Percentiles rank a stretch among this genome's conserved stretches.
Conservation (phyloP, 2,797 vertebrate genomes). For the Alosa sapidissima region DNA sequence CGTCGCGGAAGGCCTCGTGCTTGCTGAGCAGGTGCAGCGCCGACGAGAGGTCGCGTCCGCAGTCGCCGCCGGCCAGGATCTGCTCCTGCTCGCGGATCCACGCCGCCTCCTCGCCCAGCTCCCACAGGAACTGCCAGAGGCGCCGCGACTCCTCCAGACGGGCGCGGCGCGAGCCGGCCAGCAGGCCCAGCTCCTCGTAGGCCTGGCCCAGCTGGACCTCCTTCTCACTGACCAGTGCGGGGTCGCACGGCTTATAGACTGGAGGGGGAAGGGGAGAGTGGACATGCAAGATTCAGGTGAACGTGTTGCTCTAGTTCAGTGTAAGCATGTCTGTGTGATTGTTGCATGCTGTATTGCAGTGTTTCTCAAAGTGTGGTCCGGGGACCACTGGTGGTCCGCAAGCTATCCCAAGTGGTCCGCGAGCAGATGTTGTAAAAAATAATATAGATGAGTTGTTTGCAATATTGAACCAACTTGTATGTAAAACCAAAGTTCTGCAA, state of each 20-base stretch:
- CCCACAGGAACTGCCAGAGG: constrained; percentile 94
- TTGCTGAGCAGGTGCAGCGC: constrained; percentile 88
- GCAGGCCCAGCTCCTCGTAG: constrained; percentile 82
- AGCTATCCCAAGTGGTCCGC: too few relatives aligned
- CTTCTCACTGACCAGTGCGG: constrained; percentile 82
- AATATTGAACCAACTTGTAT: too few relatives aligned
- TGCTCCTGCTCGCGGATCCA: constrained; percentile 96
- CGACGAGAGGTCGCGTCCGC: constrained; percentile 87
- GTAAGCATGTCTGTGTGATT: background rate
- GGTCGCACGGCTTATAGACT: constrained; percentile 93
- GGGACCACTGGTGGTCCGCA: too few relatives aligned
- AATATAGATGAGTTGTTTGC: too few relatives aligned
- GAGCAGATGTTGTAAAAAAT: too few relatives aligned
- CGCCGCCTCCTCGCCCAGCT: constrained; percentile 88
- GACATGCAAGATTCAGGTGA: background rate
- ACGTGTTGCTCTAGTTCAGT: background rate
- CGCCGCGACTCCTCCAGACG: constrained; percentile 86
- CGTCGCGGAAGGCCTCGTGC: constrained; percentile 87
- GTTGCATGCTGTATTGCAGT: background rate
- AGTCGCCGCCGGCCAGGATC: constrained; percentile 84
- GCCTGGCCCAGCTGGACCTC: constrained; percentile 79
- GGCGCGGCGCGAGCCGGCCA: constrained; percentile 74
- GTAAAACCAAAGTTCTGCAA: too few relatives aligned
- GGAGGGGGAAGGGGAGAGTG: background rate
- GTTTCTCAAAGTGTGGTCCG: too few relatives aligned